These are phyloP conservation scores for Eurois occulta DNA, from an alignment of 2,888 invertebrate genomes.

Conservation along the genomic window DNA sequence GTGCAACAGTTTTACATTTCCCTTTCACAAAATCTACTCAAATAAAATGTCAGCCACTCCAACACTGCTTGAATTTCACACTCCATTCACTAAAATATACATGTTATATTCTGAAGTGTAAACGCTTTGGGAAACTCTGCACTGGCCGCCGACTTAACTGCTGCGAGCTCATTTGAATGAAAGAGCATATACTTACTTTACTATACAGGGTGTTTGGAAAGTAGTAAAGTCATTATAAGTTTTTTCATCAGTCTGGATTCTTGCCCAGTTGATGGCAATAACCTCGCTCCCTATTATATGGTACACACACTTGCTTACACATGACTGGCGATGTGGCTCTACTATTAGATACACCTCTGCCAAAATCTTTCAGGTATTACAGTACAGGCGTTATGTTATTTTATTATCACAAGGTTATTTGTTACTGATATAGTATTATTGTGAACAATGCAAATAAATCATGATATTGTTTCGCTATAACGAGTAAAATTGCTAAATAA, in stretches of 20 bases:
- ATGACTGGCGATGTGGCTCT: background rate
- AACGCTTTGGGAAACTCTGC: slow-evolving; percentile 65
- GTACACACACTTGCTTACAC: background rate
- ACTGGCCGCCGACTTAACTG: slow-evolving; percentile 58
- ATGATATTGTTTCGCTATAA: background rate
- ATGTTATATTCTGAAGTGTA: slow-evolving; percentile 63
- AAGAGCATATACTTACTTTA: slow-evolving; percentile 10
- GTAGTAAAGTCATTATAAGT: background rate
- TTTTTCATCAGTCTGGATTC: background rate
- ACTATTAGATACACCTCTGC: background rate
- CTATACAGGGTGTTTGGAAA: slow-evolving; percentile 40
- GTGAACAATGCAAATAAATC: background rate
- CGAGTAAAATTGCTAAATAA: background rate
- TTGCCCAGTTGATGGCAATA: background rate
- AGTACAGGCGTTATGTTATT: background rate
- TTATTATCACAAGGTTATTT: background rate
- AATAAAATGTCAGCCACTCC: slow-evolving; percentile 48
- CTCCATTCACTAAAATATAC: slow-evolving; percentile 57
- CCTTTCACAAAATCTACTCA: slow-evolving; percentile 36
- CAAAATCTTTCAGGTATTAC: background rate
- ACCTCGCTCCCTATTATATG: background rate
- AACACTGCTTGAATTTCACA: slow-evolving; percentile 49
- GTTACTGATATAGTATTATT: background rate
- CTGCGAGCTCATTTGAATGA: slow-evolving; percentile 69
- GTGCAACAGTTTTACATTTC: slow-evolving; percentile 23